Base-by-base conservation (phyloP, 2,888 invertebrate species). In the Dolichopus griseipennis region DNA sequence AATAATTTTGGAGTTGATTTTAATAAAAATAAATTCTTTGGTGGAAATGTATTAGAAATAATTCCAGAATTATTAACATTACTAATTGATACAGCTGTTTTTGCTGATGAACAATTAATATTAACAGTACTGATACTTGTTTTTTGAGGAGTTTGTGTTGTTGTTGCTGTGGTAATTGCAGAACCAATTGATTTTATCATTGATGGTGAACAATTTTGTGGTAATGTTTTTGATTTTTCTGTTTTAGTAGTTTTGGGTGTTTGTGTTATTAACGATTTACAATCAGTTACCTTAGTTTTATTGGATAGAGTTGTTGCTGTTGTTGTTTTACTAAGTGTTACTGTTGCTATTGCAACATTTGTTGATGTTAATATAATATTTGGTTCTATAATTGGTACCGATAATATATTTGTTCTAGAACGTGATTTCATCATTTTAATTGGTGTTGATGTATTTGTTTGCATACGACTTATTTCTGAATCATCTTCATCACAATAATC, bases 201-300 rank as follows among this genome's bases (percentile, higher is more conserved):
- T 73, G 79, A 77, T 61, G 80, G 77, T 65, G 81, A 79, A 70
- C 86, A 79, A 79, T 86, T 86, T 78, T 87, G 87, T 65, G 87
- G 87, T 69, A 87, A 78, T 1, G 87, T 87, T 80, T 86, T 86
- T 2, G 87, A 85, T 78, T 87, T 87, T 73, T 85, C 85, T 71
- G 66, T 69, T 65, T 73, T 71, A 18, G 74, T 70, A 33, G 72
- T 71, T 66, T 71, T 61, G 10, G 65, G 21, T 61, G 67, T 67
- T 72, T 70, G 75, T 75, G 73, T 74, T 70, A 75, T 72, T 66
- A 74, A 73, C 67, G 75, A 73, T 69, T 72, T 72, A 69, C 72
- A 66, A 68, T 64, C 69, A 70, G 64, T 70, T 67, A 65, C 70
- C 70, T 72, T 72, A 43, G 72, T 72, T 6, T 73, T 73, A 22